Conservation (phyloP, 1,140 invertebrate species). For the Laupala kohalensis region DNA sequence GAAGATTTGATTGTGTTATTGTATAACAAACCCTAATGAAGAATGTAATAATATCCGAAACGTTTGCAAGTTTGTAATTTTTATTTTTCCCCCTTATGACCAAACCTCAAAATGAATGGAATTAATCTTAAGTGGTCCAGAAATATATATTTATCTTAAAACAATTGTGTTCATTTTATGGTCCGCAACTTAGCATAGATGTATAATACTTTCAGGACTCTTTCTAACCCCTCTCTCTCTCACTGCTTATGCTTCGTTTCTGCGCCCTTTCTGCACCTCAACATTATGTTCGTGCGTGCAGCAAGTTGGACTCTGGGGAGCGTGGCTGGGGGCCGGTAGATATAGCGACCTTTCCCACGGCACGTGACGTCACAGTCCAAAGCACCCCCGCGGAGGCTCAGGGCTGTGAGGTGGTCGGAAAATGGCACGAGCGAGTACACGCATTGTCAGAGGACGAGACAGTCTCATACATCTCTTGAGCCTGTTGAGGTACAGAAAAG, state of each 20-base stretch:
- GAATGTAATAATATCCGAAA: too few relatives aligned
- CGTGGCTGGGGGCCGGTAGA: neutral
- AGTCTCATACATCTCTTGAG: too few relatives aligned
- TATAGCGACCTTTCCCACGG: neutral
- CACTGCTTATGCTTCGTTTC: too few relatives aligned
- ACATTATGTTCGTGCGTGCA: neutral
- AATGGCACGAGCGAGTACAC: too few relatives aligned
- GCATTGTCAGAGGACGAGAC: too few relatives aligned
- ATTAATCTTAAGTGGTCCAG: neutral
- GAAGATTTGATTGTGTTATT: too few relatives aligned
- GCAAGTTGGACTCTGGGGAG: neutral
- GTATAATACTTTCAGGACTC: neutral
- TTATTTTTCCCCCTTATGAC: neutral
- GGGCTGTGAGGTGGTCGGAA: neutral
- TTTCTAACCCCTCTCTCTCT: neutral
- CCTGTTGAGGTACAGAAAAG: neutral
- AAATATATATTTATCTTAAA: neutral
- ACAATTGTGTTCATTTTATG: neutral
- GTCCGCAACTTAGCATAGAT: neutral
- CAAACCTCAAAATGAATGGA: neutral
- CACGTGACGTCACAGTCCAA: neutral
- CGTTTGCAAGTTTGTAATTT: neutral
- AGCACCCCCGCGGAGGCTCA: neutral
- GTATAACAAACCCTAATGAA: too few relatives aligned
- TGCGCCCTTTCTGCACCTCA: neutral